Evolutionary conservation across 2,113 vertebrate genomes (phyloP).

Genomic region (Solea solea): DNA sequence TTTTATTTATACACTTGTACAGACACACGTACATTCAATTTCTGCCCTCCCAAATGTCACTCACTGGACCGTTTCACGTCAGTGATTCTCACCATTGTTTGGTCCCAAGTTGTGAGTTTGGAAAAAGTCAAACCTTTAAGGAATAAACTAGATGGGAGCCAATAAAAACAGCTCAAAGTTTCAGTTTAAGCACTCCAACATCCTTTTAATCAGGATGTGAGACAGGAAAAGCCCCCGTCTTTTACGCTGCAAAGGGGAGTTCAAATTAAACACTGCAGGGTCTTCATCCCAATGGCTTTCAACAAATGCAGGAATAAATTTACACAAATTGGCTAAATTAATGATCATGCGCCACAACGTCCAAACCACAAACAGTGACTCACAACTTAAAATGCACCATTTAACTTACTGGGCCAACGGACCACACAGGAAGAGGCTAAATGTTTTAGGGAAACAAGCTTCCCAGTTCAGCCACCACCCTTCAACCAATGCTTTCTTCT

Average conservation of each 20-base stretch:
- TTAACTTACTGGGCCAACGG: constrained; percentile 33
- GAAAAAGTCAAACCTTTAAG: constrained; percentile 18
- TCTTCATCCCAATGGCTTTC: constrained; percentile 13
- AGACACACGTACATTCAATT: too few relatives aligned
- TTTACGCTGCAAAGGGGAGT: constrained; percentile 11
- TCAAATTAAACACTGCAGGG: constrained; percentile 44
- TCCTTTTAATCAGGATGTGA: constrained; percentile 58
- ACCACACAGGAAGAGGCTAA: constrained; percentile 62
- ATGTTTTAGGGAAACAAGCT: constrained; percentile 46
- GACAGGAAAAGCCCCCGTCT: constrained; percentile 25
- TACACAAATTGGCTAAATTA: constrained; percentile 38
- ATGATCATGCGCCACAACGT: constrained; percentile 15
- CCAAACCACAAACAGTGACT: constrained; percentile 23
- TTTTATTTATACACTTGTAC: too few relatives aligned
- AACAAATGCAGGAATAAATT: constrained; percentile 37
- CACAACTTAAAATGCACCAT: constrained; percentile 25
- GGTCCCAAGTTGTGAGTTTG: not conserved
- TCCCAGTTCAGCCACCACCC: constrained; percentile 51
- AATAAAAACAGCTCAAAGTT: constrained; percentile 18
- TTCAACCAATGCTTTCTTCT: constrained; percentile 47
- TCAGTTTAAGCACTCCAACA: constrained; percentile 31
- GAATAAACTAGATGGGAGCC: not conserved
- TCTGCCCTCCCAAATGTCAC: too few relatives aligned
- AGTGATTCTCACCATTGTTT: not conserved
- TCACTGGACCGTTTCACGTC: not conserved